These are phyloP conservation scores for Sinocyclocheilus maitianheensis DNA, from an alignment of 2,113 vertebrate genomes.

Conservation along the genomic window DNA sequence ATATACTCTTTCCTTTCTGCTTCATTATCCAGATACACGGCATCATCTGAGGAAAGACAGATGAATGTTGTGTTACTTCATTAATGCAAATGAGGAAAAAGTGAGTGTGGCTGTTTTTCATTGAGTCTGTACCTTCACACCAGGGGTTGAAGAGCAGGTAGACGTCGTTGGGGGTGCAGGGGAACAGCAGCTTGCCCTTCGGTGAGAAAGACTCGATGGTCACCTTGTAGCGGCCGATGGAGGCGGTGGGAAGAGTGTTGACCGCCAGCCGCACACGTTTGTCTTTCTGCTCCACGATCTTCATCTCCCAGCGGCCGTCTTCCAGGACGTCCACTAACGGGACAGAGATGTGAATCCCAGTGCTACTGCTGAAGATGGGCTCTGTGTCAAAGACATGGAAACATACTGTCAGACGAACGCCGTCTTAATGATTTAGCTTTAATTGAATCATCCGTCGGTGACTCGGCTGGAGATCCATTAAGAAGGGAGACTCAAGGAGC, in stretches of 20 bases:
- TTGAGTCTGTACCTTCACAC: conserved; percentile 16
- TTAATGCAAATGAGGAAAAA: neutral
- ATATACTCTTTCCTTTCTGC: conserved; percentile 84
- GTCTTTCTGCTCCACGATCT: conserved; percentile 69
- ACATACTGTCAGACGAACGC: neutral
- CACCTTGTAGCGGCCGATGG: conserved; percentile 83
- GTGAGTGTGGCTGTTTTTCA: neutral
- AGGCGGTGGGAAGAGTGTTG: conserved; percentile 73
- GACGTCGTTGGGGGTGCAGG: conserved; percentile 73
- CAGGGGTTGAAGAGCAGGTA: conserved; percentile 91
- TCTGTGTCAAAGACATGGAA: conserved; percentile 53
- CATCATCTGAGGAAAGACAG: conserved; percentile 72
- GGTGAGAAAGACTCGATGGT: conserved; percentile 67
- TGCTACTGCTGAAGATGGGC: conserved; percentile 78
- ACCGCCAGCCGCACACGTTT: conserved; percentile 73
- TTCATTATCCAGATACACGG: conserved; percentile 79
- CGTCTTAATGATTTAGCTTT: neutral
- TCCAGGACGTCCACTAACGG: conserved; percentile 74
- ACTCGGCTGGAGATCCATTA: neutral
- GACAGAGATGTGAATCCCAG: conserved; percentile 70
- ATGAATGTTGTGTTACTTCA: neutral
- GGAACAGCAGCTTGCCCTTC: conserved; percentile 64
- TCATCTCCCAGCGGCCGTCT: conserved; percentile 81
- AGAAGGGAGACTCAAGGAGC: neutral
- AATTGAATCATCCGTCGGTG: neutral